Evolutionary conservation across 2,888 invertebrate species (phyloP).

Genomic region (Strigamia transsilvanica): DNA sequence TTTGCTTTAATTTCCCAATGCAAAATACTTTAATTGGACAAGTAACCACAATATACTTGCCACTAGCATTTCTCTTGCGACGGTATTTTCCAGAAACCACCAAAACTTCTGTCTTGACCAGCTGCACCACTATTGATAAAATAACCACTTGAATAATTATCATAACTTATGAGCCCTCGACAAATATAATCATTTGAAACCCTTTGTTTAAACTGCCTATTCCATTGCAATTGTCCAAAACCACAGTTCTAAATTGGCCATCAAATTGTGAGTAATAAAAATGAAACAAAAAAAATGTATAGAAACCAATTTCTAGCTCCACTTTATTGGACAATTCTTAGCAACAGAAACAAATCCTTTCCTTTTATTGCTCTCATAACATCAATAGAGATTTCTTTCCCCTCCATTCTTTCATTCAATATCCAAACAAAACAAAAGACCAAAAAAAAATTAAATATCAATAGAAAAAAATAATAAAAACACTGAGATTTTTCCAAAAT

Average conservation of each 20-base stretch:
- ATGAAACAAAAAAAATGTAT: not conserved
- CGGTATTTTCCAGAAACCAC: not conserved
- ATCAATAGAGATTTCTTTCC: not conserved
- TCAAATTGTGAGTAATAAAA: conserved; percentile 2
- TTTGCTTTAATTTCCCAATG: too few species aligned
- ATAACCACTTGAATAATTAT: conserved; percentile 8
- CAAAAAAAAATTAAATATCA: not conserved
- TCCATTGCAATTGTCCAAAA: not conserved
- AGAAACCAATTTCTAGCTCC: conserved; percentile 3
- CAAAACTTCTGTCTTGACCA: not conserved
- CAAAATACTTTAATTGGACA: too few species aligned
- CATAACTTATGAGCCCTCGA: not conserved
- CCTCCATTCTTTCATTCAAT: not conserved
- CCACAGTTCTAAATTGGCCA: not conserved
- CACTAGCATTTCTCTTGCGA: not conserved
- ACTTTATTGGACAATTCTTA: not conserved
- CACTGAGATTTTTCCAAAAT: not conserved
- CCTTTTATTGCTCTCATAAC: not conserved
- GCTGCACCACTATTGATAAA: not conserved
- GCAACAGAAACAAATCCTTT: not conserved
- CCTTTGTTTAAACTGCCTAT: conserved; percentile 8
- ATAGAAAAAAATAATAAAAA: not conserved
- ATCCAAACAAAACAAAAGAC: not conserved
- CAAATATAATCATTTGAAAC: conserved; percentile 2
- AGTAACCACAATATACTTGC: not conserved